Base-by-base conservation (phyloP, 2,888 invertebrate genomes). In the Cryptus viduatorius region DNA sequence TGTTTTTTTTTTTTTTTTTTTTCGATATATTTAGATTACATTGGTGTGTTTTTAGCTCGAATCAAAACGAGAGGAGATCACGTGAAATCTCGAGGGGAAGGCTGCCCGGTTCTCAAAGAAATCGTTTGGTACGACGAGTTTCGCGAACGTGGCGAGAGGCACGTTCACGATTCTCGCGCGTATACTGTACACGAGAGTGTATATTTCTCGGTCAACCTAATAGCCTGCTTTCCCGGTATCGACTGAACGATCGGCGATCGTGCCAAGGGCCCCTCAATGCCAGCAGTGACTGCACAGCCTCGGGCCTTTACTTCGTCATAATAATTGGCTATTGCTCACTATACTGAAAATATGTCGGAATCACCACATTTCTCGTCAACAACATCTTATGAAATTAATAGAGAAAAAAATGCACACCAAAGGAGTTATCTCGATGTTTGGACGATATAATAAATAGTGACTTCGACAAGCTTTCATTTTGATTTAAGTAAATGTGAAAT, bases 81-180 rank as follows among this genome's bases (percentile, higher is more conserved):
- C 4, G 59, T 4, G 59, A 46, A 46, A 46, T 61, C 59, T 61
- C 44, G 44, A 5, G 68, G n/a, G 59, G 59, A 59, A 72, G 59
- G 59, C 72, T 72, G 44, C n/a, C 14, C 19, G 24, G 14, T 46
- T 61, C 59, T 24, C n/a, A 19, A 44, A 72, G 56, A 72, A 56
- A 72, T 72, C 71, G 71, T 12, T 56, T 24, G 4, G 72, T 31
- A 42, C 64, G 76, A 44, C 59, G 59, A 42, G 67, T 59, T 68
- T 10, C 37, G 61, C 53, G 19, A 68, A 61, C 82, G 82, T 78
- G 82, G 78, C 82, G 72, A 73, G 68, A 72, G 78, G 78, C 82
- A 78, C 82, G 82, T 78, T 59, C 72, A 48, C 78, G 44, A 71
- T 31, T n/a, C 53, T 46, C 37, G 37, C 37, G 37, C 37, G 37